Conservation (phyloP, 2,888 invertebrate genomes). For the Thelaira solivaga region DNA sequence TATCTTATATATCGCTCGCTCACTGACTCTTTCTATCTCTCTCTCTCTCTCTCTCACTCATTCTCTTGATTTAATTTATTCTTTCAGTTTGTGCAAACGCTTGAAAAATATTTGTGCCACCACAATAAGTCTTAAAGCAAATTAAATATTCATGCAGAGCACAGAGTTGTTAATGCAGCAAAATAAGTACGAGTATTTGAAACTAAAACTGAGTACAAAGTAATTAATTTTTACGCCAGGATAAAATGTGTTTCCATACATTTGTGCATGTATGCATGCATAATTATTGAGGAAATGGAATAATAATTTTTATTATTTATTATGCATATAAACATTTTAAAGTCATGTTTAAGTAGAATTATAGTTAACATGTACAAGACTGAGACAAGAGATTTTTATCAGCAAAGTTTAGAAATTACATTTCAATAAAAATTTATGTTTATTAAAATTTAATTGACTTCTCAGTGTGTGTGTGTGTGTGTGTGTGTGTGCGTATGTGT, state of each 20-base stretch:
- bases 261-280: not conserved
- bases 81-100: not conserved
- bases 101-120: not conserved
- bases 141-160: constrained; percentile 9
- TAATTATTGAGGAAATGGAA: constrained; percentile 21
- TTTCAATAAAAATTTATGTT: too few species aligned
- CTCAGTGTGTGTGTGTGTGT: too few species aligned
- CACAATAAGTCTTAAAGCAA: constrained; percentile 13
- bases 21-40: not conserved
- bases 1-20: too few species aligned
- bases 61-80: constrained; percentile 3
- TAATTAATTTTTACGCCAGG: constrained; percentile 4
- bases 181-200: not conserved
- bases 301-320: constrained; percentile 25
- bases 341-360: not conserved
- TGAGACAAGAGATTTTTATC: not conserved
- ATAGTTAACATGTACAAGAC: not conserved
- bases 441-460: too few species aligned
- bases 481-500: too few species aligned
- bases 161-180: not conserved
- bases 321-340: constrained; percentile 1
- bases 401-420: too few species aligned
- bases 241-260: not conserved
- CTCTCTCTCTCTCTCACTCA: not conserved
- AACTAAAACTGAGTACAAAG: not conserved